Base-by-base conservation (phyloP, 2,113 vertebrate genomes). In the Poecile atricapillus region DNA sequence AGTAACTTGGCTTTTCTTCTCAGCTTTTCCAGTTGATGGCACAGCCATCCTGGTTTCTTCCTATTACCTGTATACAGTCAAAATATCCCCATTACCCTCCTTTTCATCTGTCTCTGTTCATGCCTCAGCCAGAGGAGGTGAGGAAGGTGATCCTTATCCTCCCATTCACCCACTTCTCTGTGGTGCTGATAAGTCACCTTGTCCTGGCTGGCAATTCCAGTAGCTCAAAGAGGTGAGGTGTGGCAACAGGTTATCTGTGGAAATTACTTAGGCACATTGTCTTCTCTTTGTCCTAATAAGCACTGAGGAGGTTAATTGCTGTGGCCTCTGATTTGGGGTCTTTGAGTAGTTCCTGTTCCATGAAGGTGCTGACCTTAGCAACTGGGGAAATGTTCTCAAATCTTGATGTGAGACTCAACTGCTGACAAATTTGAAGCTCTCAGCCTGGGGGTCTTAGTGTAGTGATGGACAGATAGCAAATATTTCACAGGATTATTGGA, bases 361-460 rank as follows among this genome's bases (percentile, higher is more conserved):
- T 81, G 58, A 78, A 93, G 90, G 89, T 82, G 69, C 65, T 92
- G 91, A 96, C 88, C 78, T 89, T 92, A 89, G 43, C 41, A 71
- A 84, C 53, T 71, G n/a, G 52, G 80, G 73, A 94, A 90, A 87
- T 79, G 85, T 76, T 73, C 77, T 95, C 76, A 80, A 68, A 78
- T 92, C 69, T 82, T 82, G 52, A 93, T 3, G 31, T 64, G 73
- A 85, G 52, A 60, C 76, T 93, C 93, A 64, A 63, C 92, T 75
- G 80, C 92, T 92, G 88, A 96, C 90, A 96, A 96, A 96, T 95
- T 93, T 95, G 93, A 96, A 94, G 64, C 88, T 92, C 78, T 83
- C 53, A 92, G 93, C 94, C 93, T 89, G 64, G 27, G 73, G 90
- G 80, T 60, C 60, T 93, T 83, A 84, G 64, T 50, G 64, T 58